A percentile compares a stretch with the other conserved stretches of the same genome.
Conservation (phyloP, 2,888 invertebrate species). For the Yponomeuta plumbellus region DNA sequence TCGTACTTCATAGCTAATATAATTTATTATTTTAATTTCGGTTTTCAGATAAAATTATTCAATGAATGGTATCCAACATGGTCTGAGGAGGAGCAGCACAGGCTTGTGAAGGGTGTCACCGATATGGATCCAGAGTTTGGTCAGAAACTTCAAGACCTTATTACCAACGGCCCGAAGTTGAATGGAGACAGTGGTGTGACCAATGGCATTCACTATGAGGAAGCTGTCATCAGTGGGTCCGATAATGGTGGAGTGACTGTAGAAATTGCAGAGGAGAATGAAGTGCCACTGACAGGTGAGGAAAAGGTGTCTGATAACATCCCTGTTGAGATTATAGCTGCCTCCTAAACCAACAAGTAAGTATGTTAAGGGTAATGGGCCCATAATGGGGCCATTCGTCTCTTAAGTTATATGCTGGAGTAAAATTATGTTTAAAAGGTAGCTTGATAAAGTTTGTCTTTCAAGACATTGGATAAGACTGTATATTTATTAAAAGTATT, state of each 20-base stretch:
- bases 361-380: slow-evolving; percentile 12
- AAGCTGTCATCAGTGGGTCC: slow-evolving; percentile 27
- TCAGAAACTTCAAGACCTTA: slow-evolving; percentile 78
- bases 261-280: slow-evolving; percentile 27
- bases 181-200: slow-evolving; percentile 61
- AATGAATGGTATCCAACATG: slow-evolving; percentile 90
- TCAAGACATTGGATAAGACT: neutral
- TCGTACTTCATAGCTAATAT: too few species aligned
- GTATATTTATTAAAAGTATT: neutral
- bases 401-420: neutral
- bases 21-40: neutral
- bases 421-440: neutral
- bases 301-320: slow-evolving; percentile 37
- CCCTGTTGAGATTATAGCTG: slow-evolving; percentile 60
- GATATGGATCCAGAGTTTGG: slow-evolving; percentile 85
- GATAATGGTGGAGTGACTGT: slow-evolving; percentile 26
- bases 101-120: slow-evolving; percentile 80
- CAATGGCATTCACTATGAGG: slow-evolving; percentile 42
- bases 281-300: slow-evolving; percentile 19
- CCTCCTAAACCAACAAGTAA: slow-evolving; percentile 42
- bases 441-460: neutral
- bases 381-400: neutral
- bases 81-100: slow-evolving; percentile 83
- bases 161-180: slow-evolving; percentile 47
- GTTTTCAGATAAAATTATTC: slow-evolving; percentile 84